Conservation (phyloP, 2,888 invertebrate genomes). For the Eurois occulta region DNA sequence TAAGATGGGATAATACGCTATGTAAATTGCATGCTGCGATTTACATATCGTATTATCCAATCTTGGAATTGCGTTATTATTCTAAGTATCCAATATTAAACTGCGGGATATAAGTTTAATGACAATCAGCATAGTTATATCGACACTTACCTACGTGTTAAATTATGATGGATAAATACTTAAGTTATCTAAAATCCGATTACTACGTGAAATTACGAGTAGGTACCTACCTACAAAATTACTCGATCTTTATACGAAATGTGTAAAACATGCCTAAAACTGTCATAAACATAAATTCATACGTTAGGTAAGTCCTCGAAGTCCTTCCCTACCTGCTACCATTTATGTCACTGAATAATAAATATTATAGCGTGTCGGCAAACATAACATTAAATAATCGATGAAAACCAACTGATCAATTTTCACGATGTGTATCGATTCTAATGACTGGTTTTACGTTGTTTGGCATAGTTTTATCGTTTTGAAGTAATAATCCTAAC, state of each 20-base stretch:
- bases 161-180: not conserved
- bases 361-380: constrained; percentile 7
- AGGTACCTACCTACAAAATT: not conserved
- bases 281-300: not conserved
- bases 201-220: not conserved
- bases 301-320: not conserved
- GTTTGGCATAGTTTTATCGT: constrained; percentile 1
- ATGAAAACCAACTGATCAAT: constrained; percentile 20
- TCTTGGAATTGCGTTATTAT: too few species aligned
- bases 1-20: too few species aligned
- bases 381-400: constrained; percentile 23
- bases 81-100: not conserved
- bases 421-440: constrained; percentile 16
- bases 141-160: not conserved
- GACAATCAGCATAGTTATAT: not conserved
- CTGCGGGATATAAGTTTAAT: not conserved
- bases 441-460: not conserved
- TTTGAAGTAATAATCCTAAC: not conserved
- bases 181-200: not conserved
- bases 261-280: not conserved
- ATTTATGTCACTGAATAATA: constrained; percentile 22
- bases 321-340: not conserved
- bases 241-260: not conserved
- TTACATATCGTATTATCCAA: not conserved
- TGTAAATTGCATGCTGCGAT: too few species aligned